Evolutionary conservation across 2,797 vertebrate genomes (phyloP).

Genomic region (Helostoma temminkii): DNA sequence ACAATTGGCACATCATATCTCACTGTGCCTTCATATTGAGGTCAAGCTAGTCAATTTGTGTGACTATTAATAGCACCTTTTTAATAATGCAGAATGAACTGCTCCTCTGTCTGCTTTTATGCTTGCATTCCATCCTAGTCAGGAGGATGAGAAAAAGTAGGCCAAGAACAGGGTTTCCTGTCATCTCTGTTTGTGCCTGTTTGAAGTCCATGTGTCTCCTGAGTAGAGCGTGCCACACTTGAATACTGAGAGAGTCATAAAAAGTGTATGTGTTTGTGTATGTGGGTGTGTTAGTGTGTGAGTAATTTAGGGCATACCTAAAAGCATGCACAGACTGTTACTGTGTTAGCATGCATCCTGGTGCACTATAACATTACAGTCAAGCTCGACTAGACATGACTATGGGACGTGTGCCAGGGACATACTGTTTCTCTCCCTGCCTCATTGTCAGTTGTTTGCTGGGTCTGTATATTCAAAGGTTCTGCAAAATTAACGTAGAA

Average conservation of each 20-base stretch:
- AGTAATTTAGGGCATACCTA: constrained; percentile 44
- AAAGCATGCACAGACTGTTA: constrained; percentile 55
- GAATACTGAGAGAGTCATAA: constrained; percentile 28
- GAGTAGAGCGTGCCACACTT: constrained; percentile 44
- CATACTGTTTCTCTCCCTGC: constrained; percentile 40
- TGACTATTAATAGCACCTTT: constrained; percentile 66
- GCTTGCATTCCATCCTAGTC: constrained; percentile 46
- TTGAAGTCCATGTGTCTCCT: constrained; percentile 47
- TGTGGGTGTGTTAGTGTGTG: constrained; percentile 17
- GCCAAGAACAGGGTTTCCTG: constrained; percentile 49
- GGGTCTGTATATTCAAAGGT: neutral
- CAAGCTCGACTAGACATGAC: constrained; percentile 63
- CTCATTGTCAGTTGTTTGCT: constrained; percentile 10
- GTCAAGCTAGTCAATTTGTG: constrained; percentile 41
- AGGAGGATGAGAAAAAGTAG: constrained; percentile 63
- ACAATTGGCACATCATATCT: constrained; percentile 38
- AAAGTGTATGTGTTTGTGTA: constrained; percentile 29
- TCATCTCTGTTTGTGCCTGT: constrained; percentile 40
- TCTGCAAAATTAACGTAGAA: no score
- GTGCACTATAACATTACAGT: constrained; percentile 49
- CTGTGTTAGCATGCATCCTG: constrained; percentile 21
- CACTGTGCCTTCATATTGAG: constrained; percentile 52
- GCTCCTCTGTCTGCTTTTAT: constrained; percentile 41
- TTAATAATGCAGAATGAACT: constrained; percentile 63
- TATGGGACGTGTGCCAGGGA: constrained; percentile 62